Evolutionary conservation across 1,140 invertebrate species (phyloP).

Genomic region (Heliconius nattereri): DNA sequence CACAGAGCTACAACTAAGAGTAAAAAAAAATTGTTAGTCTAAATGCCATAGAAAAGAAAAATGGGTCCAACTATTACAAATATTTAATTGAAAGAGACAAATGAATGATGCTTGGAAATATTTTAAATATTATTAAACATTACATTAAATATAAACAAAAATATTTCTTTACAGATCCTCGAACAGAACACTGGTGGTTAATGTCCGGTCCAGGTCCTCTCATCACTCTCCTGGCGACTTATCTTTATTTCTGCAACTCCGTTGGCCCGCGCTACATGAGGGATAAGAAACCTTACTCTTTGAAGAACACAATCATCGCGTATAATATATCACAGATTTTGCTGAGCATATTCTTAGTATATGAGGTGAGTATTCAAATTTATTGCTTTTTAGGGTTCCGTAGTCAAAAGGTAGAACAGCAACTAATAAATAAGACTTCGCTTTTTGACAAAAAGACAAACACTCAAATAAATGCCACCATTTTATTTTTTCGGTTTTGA

Average conservation of each 20-base stretch:
- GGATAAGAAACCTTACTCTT: slow-evolving; percentile 90
- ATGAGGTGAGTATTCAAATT: slow-evolving; percentile 81
- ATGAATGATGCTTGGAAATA: too few species aligned
- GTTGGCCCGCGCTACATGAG: slow-evolving; percentile 92
- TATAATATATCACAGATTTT: slow-evolving; percentile 92
- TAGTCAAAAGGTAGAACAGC: too few species aligned
- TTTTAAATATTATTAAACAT: too few species aligned
- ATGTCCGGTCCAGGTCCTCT: slow-evolving; percentile 90
- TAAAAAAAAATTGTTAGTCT: too few species aligned
- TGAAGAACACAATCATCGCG: slow-evolving; percentile 87
- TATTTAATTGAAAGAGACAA: too few species aligned
- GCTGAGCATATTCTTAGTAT: slow-evolving; percentile 86
- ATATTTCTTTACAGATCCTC: slow-evolving; percentile 85
- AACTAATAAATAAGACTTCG: too few species aligned
- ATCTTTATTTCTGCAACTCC: slow-evolving; percentile 88
- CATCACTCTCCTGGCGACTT: slow-evolving; percentile 86
- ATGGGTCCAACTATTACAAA: too few species aligned
- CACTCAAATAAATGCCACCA: too few species aligned
- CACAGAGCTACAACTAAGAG: too few species aligned
- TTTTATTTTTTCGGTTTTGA: too few species aligned
- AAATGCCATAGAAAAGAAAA: too few species aligned
- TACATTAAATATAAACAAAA: not conserved
- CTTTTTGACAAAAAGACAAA: too few species aligned
- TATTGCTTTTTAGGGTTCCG: not conserved
- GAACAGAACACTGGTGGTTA: slow-evolving; percentile 92